Evolutionary conservation across 2,888 invertebrate species (phyloP), one percentile per base, ranked within the genome.

Genomic region (Sphinx pinastri): DNA sequence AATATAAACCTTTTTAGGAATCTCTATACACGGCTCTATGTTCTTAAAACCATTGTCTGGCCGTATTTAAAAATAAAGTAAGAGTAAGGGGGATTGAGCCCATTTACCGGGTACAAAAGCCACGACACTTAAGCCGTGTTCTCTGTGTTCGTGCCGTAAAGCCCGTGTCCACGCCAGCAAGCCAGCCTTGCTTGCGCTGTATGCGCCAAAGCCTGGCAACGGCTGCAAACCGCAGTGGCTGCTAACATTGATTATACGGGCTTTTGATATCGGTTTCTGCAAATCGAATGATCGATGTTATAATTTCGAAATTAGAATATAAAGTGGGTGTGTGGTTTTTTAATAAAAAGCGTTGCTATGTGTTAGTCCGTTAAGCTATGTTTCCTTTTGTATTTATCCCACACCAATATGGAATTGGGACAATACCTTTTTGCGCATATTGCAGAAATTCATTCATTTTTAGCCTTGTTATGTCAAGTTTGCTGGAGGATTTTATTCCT

Each of bases 111-210:
- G 98, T 73, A 97, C 94, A 80, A 98, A 96, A 73, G 95, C 95
- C 0, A 97, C 90, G 55, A 97, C 97, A 68, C 95, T 90, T 67
- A 98, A 91, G n/a, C 96, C 96, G 79, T 96, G 96, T 79, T 96
- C 95, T 31, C 90, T 88, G 79, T 97, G 89, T 89, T 98, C 98
- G 19, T 97, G 91, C 67, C 98, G 94, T 45, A 98, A 88, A 8
- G 96, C 95, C 72, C 95, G 95, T 14, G 95, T 95, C 96, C 97
- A 98, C 1, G 96, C 96, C 63, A 95, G 88, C 5, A 98, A 83
- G 0, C 96, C 98, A 0, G 97, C 96, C 89, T 98, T 98, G 14
- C 97, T 97, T 0, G 97, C 97, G 19, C 96, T 96, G 88, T 98
- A 98, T 0, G 96, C 95, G 0, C 96, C 94, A 71, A 98, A 91